Evolutionary conservation across 2,888 invertebrate genomes (phyloP).

Genomic region (Cerastis rubricosa): DNA sequence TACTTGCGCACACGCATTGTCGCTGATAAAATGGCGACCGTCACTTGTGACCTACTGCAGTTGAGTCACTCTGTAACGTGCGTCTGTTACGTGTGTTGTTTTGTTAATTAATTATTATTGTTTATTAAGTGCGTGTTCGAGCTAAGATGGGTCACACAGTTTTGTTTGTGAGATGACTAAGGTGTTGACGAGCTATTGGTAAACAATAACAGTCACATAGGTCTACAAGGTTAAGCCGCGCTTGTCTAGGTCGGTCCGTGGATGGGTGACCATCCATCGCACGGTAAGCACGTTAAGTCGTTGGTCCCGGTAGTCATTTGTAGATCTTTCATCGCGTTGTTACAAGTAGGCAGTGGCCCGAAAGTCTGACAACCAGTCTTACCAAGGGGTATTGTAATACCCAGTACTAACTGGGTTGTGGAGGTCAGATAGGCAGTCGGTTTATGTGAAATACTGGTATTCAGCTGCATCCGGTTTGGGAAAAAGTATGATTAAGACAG

Average conservation of each 20-base stretch:
- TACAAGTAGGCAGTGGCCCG: background rate
- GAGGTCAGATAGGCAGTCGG: background rate
- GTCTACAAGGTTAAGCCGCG: background rate
- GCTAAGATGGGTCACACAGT: background rate
- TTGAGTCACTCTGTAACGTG: conserved; percentile 31
- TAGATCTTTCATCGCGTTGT: background rate
- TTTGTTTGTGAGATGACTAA: background rate
- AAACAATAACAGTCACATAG: background rate
- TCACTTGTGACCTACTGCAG: conserved; percentile 27
- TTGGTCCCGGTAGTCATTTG: background rate
- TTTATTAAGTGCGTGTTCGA: background rate
- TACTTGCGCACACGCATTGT: conserved; percentile 13
- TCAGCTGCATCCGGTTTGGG: background rate
- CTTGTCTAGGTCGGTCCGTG: background rate
- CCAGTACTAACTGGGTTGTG: background rate
- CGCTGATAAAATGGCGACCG: conserved; percentile 17
- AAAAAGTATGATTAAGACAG: background rate
- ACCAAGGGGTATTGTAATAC: background rate
- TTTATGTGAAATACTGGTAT: background rate
- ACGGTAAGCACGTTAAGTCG: background rate
- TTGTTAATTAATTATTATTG: conserved; percentile 19
- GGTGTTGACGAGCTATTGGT: background rate
- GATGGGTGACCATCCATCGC: background rate
- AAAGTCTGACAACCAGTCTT: background rate
- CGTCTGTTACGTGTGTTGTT: conserved; percentile 16